Percentiles rank a stretch among this genome's conserved stretches.
These are phyloP conservation scores for Limulus polyphemus DNA, from an alignment of 2,888 invertebrate genomes.

Conservation along the genomic window DNA sequence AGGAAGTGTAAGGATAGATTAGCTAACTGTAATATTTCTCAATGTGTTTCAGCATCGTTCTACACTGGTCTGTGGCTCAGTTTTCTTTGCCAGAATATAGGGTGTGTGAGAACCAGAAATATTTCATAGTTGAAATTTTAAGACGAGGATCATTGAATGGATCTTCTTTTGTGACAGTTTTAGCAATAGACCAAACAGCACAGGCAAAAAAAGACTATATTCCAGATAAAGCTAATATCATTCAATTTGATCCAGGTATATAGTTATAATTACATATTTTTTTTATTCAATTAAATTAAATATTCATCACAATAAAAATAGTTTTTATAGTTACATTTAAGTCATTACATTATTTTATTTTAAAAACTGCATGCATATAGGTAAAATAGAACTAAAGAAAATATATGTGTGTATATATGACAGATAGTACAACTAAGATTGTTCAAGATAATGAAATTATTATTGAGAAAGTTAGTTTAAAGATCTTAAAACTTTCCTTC, in stretches of 20 bases:
- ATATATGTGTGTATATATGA: too few species aligned
- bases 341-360: too few species aligned
- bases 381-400: too few species aligned
- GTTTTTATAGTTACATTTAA: too few species aligned
- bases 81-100: constrained; percentile 18
- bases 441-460: too few species aligned
- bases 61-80: constrained; percentile 16
- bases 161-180: constrained; percentile 17
- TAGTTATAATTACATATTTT: too few species aligned
- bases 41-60: constrained; percentile 11
- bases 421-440: too few species aligned
- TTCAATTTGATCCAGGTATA: constrained; percentile 21
- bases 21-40: background rate
- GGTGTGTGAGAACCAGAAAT: constrained; percentile 17
- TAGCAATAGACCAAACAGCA: constrained; percentile 15
- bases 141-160: constrained; percentile 14
- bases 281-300: too few species aligned
- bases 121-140: constrained; percentile 12
- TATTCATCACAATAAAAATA: too few species aligned
- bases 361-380: too few species aligned
- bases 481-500: too few species aligned
- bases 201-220: constrained; percentile 18
- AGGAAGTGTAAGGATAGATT: background rate
- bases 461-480: too few species aligned
- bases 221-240: constrained; percentile 10